Evolutionary conservation across 2,797 vertebrate genomes (phyloP).

Genomic region (Etheostoma perlongum): DNA sequence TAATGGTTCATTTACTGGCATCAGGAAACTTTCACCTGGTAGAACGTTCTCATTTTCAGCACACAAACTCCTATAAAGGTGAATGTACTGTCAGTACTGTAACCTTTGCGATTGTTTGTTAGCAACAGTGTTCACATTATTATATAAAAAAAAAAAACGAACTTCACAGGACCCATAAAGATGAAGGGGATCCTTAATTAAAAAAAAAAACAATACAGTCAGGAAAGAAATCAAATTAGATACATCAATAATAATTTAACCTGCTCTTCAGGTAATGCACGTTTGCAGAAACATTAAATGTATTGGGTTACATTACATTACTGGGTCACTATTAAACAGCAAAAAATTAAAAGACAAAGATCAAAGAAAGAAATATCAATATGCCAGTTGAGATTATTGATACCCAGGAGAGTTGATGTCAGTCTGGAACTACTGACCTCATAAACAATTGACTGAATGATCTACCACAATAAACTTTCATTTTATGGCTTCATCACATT

Average conservation of each 20-base stretch:
- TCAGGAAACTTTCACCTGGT: conserved; percentile 47
- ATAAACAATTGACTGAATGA: conserved; percentile 12
- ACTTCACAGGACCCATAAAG: conserved; percentile 5
- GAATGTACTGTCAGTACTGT: neutral
- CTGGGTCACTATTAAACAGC: neutral
- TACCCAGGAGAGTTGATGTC: neutral
- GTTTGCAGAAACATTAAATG: neutral
- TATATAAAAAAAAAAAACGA: conserved; percentile 4
- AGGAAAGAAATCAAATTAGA: conserved; percentile 11
- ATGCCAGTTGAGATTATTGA: conserved; percentile 1
- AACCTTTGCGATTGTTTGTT: neutral
- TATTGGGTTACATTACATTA: neutral
- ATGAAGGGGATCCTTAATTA: neutral
- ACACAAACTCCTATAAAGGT: conserved; percentile 11
- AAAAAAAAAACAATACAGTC: neutral
- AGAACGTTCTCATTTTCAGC: conserved; percentile 29
- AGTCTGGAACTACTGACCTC: neutral
- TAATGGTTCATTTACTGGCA: conserved; percentile 27
- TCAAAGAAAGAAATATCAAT: neutral
- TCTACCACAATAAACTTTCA: conserved; percentile 11
- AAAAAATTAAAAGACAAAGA: neutral
- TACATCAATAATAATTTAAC: conserved; percentile 1
- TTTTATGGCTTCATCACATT: conserved; percentile 15
- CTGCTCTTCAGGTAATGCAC: neutral
- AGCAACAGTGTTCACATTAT: conserved; percentile 51